phyloP scores from a whole-genome alignment of 2,888 invertebrate species.

The Globia sparganii region DNA sequence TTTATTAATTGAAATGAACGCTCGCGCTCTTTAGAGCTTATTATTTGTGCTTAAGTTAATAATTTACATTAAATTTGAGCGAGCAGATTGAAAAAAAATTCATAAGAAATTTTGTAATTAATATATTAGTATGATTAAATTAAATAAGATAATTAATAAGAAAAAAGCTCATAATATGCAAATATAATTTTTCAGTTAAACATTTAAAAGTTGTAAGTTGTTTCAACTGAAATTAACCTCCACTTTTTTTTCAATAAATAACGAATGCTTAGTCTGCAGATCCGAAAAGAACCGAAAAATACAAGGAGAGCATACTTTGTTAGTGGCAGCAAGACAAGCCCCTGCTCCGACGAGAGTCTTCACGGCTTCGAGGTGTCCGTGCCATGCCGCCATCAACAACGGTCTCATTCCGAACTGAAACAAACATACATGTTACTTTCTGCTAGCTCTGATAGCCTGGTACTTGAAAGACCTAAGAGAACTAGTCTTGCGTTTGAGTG shows the following conservation, averaged over 20 bases:
- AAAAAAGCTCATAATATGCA: neutral
- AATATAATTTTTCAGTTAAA: neutral
- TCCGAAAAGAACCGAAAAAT: constrained; percentile 2
- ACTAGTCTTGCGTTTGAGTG: constrained; percentile 14
- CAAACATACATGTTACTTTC: constrained; percentile 38
- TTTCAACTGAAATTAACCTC: neutral
- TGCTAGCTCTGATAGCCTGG: constrained; percentile 58
- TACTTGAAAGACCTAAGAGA: constrained; percentile 42
- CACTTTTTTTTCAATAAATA: neutral
- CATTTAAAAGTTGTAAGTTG: neutral
- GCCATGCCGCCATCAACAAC: constrained; percentile 93
- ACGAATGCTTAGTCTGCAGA: neutral
- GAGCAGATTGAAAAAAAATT: neutral
- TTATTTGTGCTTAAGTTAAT: constrained; percentile 8
- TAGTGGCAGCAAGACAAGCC: constrained; percentile 92
- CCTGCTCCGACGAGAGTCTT: constrained; percentile 92
- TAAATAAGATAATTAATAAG: neutral
- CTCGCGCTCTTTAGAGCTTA: neutral
- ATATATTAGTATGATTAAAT: neutral
- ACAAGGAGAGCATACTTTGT: constrained; percentile 90
- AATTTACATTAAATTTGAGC: neutral
- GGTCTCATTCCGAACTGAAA: constrained; percentile 93
- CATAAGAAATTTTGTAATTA: neutral
- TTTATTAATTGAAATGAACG: constrained; percentile 23
- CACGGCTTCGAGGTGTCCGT: constrained; percentile 93